Base-by-base conservation (phyloP, 1,140 invertebrate species). In the Metopolophium dirhodum region DNA sequence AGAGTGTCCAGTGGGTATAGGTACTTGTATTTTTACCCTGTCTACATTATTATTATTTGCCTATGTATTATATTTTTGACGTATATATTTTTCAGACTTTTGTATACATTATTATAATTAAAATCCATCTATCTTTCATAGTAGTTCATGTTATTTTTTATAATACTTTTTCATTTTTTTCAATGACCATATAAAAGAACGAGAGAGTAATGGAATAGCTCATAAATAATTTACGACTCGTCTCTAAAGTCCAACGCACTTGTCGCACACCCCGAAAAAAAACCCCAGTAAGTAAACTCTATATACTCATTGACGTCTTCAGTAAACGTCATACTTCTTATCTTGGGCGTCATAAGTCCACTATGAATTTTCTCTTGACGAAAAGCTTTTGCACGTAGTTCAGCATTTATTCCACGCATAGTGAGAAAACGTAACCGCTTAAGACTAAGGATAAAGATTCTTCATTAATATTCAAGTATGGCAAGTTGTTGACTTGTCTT, bases 171-270 rank as follows among this genome's bases (percentile, higher is more conserved):
- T 20, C 90, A 41, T 77, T n/a, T 47, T 37, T 91, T n/a, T 77
- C 77, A 49, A 83, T 77, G 68, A 47, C 45, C 47, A 68, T 83
- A 37, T 51, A 49, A 82, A 82, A 82, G 4, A 92, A 37, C 7
- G 23, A 7, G 2, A 91, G n/a, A 82, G 90, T 92, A 51, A 83
- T 37, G 45, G 22, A 4, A 82, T 47, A 83, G 3, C 90, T 92
- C 90, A 92, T 92, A 92, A 92, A 92, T 92, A 92, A 92, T 92
- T 92, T 47, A 92, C 68, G 68, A 83, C 41, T 51, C 47, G 22
- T n/a, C 30, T 92, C 26, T 92, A 51, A 77, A 51, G 90, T 51
- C 90, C 45, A 23, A 7, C 11, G 68, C n/a, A 83, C 90, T 92
- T 51, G 45, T 83, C 77, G 11, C n/a, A 57, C 45, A 49, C 68